These are phyloP conservation scores for Perccottus glenii DNA, from an alignment of 2,113 vertebrate genomes.

Conservation along the genomic window DNA sequence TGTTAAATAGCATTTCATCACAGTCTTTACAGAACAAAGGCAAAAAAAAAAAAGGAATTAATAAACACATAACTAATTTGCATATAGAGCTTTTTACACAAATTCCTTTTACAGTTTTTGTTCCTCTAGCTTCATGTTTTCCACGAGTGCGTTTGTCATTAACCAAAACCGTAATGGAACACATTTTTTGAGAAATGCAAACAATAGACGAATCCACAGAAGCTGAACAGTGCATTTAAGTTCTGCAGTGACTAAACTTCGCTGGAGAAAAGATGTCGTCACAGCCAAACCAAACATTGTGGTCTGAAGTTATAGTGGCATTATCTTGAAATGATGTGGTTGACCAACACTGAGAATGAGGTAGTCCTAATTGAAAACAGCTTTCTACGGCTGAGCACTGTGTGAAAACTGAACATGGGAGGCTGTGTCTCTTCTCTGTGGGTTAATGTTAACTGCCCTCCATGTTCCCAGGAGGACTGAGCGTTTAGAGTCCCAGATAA, in stretches of 20 bases:
- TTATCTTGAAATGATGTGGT: constrained; percentile 72
- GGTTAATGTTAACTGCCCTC: constrained; percentile 29
- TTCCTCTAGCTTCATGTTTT: too few relatives aligned
- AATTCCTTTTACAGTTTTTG: too few relatives aligned
- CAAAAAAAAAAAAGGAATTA: too few relatives aligned
- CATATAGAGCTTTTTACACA: too few relatives aligned
- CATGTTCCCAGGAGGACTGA: constrained; percentile 51
- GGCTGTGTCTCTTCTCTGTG: constrained; percentile 41
- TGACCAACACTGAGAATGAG: constrained; percentile 66
- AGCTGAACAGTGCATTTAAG: constrained; percentile 8
- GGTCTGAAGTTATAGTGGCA: constrained; percentile 63
- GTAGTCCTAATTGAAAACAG: constrained; percentile 70
- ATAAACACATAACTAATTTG: too few relatives aligned
- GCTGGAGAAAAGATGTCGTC: constrained; percentile 38
- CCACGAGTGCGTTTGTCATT: too few relatives aligned
- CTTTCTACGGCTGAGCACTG: constrained; percentile 35
- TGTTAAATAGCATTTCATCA: too few relatives aligned
- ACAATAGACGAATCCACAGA: constrained; percentile 1
- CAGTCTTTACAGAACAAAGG: too few relatives aligned
- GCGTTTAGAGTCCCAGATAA: constrained; percentile 59
- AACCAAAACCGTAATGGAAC: too few relatives aligned
- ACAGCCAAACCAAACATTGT: constrained; percentile 67
- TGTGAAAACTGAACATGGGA: constrained; percentile 51
- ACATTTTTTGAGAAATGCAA: too few relatives aligned
- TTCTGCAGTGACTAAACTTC: constrained; percentile 27